Percentiles rank a stretch among this genome's conserved stretches.
These are phyloP conservation scores for Danaus melanippus DNA, from an alignment of 1,140 invertebrate species.

Conservation along the genomic window DNA sequence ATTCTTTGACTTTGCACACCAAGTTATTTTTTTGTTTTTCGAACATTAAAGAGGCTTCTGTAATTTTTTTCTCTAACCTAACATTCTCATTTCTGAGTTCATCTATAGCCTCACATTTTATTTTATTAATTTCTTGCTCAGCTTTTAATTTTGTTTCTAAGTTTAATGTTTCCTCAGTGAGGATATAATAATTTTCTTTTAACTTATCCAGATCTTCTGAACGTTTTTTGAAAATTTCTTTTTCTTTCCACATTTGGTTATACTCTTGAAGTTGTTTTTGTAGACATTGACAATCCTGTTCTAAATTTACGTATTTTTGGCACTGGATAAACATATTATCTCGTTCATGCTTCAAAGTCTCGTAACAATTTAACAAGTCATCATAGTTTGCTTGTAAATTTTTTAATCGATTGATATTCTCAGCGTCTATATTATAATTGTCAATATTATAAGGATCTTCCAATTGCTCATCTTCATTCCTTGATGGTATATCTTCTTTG, in stretches of 20 bases:
- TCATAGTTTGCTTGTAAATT: slow-evolving; percentile 55
- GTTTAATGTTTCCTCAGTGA: slow-evolving; percentile 51
- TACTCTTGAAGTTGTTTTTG: slow-evolving; percentile 47
- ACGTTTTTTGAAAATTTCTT: slow-evolving; percentile 50
- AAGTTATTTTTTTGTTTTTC: slow-evolving; percentile 57
- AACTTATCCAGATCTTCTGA: slow-evolving; percentile 50
- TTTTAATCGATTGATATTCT: slow-evolving; percentile 52
- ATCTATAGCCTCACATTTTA: slow-evolving; percentile 41
- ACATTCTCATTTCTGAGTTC: slow-evolving; percentile 51
- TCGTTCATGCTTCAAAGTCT: slow-evolving; percentile 54
- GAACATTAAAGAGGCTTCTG: slow-evolving; percentile 37
- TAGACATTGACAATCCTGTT: slow-evolving; percentile 44
- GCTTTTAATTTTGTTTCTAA: slow-evolving; percentile 54
- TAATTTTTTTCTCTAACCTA: slow-evolving; percentile 45
- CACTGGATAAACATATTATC: slow-evolving; percentile 40
- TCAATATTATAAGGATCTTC: slow-evolving; percentile 29
- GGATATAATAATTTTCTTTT: slow-evolving; percentile 52
- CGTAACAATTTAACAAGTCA: slow-evolving; percentile 50
- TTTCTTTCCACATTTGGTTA: slow-evolving; percentile 53
- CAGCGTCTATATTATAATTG: slow-evolving; percentile 37
- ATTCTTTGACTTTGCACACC: slow-evolving; percentile 56
- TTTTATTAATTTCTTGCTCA: slow-evolving; percentile 51
- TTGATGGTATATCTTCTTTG: slow-evolving; percentile 30
- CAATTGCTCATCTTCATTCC: slow-evolving; percentile 26
- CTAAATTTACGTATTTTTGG: slow-evolving; percentile 46